Base-by-base conservation (phyloP, 2,888 invertebrate species). In the Himalopsyche japonica region DNA sequence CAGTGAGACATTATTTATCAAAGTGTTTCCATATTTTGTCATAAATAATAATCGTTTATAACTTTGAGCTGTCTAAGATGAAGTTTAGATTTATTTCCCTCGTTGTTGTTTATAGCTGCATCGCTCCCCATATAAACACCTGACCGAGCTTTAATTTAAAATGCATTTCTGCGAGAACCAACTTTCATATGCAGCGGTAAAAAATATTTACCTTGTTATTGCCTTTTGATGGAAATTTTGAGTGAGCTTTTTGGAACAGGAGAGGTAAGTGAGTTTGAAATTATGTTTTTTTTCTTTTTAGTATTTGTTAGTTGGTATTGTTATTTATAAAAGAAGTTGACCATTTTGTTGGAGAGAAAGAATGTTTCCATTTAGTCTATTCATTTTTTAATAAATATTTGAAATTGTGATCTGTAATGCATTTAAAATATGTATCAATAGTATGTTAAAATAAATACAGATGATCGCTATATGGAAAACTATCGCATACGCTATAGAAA, bases 41-140 rank as follows among this genome's bases (percentile, higher is more conserved):
- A 80, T 83, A 83, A 83, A 83, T 83, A 83, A 83, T 77, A 80
- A 76, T 80, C 83, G 80, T 83, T 83, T 80, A 83, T 83, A 34
- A 77, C 80, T 77, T n/a, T 32, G 37, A 79, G 64, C 70, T 80
- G 80, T 77, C 78, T 49, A 24, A 48, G 30, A 20, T 18, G 78
- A 64, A 49, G 64, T 49, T 77, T 57, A 49, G 77, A 27, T 79
- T 49, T 34, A 57, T 82, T 27, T 27, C 70, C n/a, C 27, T 30
- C 70, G 1, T 15, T 15, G 70, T 70, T 82, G 78, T 82, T 49
- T 82, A 49, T 76, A 77, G 78, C 77, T 34, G 8, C 77, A 82
- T 82, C 37, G 30, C 78, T 49, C 32, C 5, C 34, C 49, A 37
- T 34, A 77, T 77, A 37, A 82, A 82, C 82, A 82, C 76, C 30